Percentiles rank a stretch among this genome's conserved stretches.
phyloP scores from a whole-genome alignment of 2,113 vertebrate species.

The Menidia beryllina region DNA sequence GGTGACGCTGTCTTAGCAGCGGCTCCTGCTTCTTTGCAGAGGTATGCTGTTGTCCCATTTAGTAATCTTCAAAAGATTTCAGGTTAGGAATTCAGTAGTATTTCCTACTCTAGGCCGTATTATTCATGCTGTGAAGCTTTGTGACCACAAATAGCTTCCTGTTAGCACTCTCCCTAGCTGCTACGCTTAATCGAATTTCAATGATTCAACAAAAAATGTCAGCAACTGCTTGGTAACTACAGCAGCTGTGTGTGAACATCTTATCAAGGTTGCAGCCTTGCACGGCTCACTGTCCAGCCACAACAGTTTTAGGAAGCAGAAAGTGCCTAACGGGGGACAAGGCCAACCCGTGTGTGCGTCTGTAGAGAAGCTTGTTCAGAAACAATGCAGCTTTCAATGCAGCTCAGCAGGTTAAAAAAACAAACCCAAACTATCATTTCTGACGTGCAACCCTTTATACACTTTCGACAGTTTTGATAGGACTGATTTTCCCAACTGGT shows the following conservation, averaged over 20 bases:
- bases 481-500: too few relatives aligned
- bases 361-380: background rate
- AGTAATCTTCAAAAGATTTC: too few relatives aligned
- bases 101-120: background rate
- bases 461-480: background rate
- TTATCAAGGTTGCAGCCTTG: conserved; percentile 1
- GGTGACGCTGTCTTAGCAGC: background rate
- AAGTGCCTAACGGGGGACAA: conserved; percentile 15
- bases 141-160: background rate
- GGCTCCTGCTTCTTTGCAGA: background rate
- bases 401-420: background rate
- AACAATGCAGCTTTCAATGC: background rate
- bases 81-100: background rate
- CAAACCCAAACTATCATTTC: background rate
- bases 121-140: background rate
- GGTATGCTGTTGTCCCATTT: too few relatives aligned
- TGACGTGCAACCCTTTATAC: background rate
- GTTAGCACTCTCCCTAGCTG: background rate
- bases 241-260: conserved; percentile 6
- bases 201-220: background rate
- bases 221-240: background rate
- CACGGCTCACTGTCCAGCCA: conserved; percentile 16
- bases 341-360: conserved; percentile 9
- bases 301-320: conserved; percentile 43
- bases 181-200: background rate